Base-by-base conservation (phyloP, 2,113 vertebrate genomes). In the Hylia prasina region DNA sequence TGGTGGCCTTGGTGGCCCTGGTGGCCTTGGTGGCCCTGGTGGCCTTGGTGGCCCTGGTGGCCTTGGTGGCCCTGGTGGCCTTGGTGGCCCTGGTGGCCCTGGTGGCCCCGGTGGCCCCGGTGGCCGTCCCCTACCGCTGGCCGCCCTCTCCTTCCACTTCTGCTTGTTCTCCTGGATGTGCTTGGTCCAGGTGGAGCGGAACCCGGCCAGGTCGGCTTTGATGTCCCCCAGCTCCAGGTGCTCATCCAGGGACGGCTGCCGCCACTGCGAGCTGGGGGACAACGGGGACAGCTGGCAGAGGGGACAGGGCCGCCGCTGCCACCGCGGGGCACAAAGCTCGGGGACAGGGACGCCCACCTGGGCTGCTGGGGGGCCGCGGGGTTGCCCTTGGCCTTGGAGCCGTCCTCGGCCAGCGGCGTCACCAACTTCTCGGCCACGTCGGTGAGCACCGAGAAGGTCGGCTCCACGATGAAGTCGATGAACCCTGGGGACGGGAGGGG, bases 391-490 rank as follows among this genome's bases (percentile, higher is more conserved):
- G 98, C 96, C 27, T 98, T 98, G 72, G 98, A 97, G 79, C 98
- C 98, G 5, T 99, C 98, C 68, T 99, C 98, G 13, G 96, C 94
- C 58, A 98, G 58, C 4, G 99, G 99, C 85, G 99, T 98, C 82
- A 99, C 98, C 48, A 99, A 98, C 98, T 99, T 99, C 97, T 99
- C 98, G 0, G 99, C 98, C 98, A 99, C 98, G 17, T 99, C 99
- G 3, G 98, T 99, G 95, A 99, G 96, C 83, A 99, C 98, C 23
- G 98, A 99, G 97, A 99, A 99, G 1, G 99, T 99, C 15, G 99
- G 99, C 77, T 99, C 99, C 96, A 99, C 99, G 18, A 99, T 99
- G 95, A 99, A 99, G 90, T 99, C 99, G 4, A 99, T 99, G 96
- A 99, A 99, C 18, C 99, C 99, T 99, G 97, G 2, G 35, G 45